Evolutionary conservation across 2,113 vertebrate genomes (phyloP).

Genomic region (Brachypodius melanocephalos): DNA sequence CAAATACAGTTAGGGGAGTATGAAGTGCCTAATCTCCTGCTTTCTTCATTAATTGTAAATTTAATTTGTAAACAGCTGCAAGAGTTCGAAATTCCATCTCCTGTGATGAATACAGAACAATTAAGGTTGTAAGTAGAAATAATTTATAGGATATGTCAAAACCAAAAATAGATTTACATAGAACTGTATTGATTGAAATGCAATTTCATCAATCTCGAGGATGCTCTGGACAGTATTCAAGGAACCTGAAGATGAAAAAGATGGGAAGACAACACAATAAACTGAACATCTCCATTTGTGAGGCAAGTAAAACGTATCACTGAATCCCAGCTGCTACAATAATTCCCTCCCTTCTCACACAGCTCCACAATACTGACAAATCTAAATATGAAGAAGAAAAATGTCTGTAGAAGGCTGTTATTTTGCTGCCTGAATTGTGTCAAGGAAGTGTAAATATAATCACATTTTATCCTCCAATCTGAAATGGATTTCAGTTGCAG

Average conservation of each 20-base stretch:
- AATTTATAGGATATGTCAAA: constrained; percentile 53
- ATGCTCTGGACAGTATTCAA: not conserved
- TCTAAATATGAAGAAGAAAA: constrained; percentile 78
- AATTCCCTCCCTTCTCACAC: constrained; percentile 51
- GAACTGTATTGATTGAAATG: constrained; percentile 46
- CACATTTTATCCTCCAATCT: constrained; percentile 77
- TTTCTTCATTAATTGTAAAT: constrained; percentile 37
- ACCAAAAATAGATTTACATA: constrained; percentile 58
- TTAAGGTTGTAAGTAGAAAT: constrained; percentile 51
- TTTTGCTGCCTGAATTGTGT: constrained; percentile 76
- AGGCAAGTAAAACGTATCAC: constrained; percentile 30
- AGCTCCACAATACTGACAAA: constrained; percentile 66
- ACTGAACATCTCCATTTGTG: constrained; percentile 58
- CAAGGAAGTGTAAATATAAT: constrained; percentile 80
- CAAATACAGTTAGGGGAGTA: not conserved
- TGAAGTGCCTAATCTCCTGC: constrained; percentile 27
- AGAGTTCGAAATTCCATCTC: constrained; percentile 27
- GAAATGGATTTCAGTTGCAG: constrained; percentile 74
- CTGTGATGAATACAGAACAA: constrained; percentile 47
- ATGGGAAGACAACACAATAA: not conserved
- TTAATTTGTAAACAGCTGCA: constrained; percentile 37
- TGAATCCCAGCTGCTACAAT: constrained; percentile 48
- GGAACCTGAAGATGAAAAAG: constrained; percentile 18
- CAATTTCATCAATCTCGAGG: constrained; percentile 1
- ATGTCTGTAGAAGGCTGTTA: constrained; percentile 74